Evolutionary conservation across 2,797 vertebrate genomes (phyloP), one percentile per base, ranked within the genome.

Genomic region (Gallinago nigripennis): DNA sequence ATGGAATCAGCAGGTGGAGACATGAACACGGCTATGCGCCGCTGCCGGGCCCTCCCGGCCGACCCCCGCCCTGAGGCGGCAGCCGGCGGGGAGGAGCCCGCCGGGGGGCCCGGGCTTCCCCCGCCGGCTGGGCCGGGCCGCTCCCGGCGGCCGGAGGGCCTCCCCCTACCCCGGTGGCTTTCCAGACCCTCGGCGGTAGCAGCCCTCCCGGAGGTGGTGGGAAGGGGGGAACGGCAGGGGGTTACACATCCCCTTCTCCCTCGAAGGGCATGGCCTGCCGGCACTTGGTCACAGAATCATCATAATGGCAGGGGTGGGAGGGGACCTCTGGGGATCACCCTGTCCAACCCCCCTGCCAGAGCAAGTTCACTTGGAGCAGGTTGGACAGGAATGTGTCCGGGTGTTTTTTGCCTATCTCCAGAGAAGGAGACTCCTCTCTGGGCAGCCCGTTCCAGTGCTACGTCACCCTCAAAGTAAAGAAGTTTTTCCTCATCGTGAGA

Each of bases 1-100:
- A 8, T 28, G 30, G 30, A 30, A 91, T 96, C 92, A 77, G 90
- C 94, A 96, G 93, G 80, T 96, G 88, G 94, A 95, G 93, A 94
- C 75, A 95, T 21, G 76, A 92, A 58, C 90, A 95, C 68, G 88
- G 88, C 76, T 57, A 48, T 53, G 77, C 33, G 43, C 11, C 8
- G 28, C 41, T 21, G 33, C 50, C 17, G 9, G 50, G 33, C 48
- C 33, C 41, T 18, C 4, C 35, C 16, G 27, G 6, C 9, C 56
- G 10, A 6, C 51, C 20, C 27, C 18, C 14, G 4, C 18, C n/a
- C 65, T 3, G 8, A 25, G 46, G 46, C 6, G 12, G 54, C 45
- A 3, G 65, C 65, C 2, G 43, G 17, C 5, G 5, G 60, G 9
- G 31, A 35, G 54, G 8, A 45, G 3, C n/a, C 9, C 31, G 25